Conservation (phyloP, 1,140 invertebrate species). For the Tetragnatha versicolor region DNA sequence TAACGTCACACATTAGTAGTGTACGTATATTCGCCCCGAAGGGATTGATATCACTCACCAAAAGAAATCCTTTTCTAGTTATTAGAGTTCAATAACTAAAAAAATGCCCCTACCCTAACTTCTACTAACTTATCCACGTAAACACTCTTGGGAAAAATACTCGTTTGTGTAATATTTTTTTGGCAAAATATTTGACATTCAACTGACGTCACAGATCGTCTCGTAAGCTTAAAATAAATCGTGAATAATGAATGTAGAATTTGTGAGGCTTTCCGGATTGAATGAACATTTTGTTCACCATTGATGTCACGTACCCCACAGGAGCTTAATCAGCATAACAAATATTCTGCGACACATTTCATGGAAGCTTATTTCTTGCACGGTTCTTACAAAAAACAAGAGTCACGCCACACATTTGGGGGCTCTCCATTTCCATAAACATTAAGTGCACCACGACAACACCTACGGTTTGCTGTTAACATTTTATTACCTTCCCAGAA, state of each 20-base stretch:
- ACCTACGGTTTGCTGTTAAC: slow-evolving; percentile 41
- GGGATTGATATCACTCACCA: too few species aligned
- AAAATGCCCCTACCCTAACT: too few species aligned
- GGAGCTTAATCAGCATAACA: slow-evolving; percentile 54
- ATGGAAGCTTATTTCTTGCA: slow-evolving; percentile 36
- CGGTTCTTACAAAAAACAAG: slow-evolving; percentile 17
- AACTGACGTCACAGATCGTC: slow-evolving; percentile 47
- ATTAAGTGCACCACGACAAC: slow-evolving; percentile 45
- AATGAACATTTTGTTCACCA: slow-evolving; percentile 48
- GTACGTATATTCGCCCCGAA: too few species aligned
- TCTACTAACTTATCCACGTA: too few species aligned
- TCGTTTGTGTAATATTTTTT: too few species aligned
- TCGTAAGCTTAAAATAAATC: slow-evolving; percentile 44
- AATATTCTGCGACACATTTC: slow-evolving; percentile 48
- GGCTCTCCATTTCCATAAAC: slow-evolving; percentile 52
- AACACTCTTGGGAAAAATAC: too few species aligned
- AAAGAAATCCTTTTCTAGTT: too few species aligned
- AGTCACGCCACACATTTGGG: slow-evolving; percentile 43
- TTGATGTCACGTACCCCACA: slow-evolving; percentile 45
- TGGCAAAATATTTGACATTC: slow-evolving; percentile 1
- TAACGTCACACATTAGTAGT: too few species aligned
- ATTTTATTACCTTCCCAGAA: slow-evolving; percentile 40
- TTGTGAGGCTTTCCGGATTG: slow-evolving; percentile 44
- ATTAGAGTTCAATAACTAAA: too few species aligned
- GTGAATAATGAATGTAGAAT: slow-evolving; percentile 48